Conservation (phyloP, 2,888 invertebrate genomes). For the Camponotus fellah region DNA sequence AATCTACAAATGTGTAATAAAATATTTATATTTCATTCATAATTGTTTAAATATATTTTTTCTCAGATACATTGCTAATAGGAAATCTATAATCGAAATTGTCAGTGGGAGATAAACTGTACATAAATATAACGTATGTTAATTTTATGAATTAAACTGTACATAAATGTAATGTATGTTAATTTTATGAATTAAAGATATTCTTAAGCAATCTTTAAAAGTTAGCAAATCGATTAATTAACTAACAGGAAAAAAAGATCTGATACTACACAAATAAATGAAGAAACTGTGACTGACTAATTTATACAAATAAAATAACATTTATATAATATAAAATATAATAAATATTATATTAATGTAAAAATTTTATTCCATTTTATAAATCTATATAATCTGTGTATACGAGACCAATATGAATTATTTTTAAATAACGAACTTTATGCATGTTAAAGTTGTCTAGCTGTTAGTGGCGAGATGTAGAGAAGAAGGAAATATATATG, state of each 20-base stretch:
- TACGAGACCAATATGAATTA: not conserved
- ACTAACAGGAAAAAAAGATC: not conserved
- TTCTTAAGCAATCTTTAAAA: not conserved
- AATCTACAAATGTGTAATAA: not conserved
- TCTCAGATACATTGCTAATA: not conserved
- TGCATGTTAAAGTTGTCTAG: not conserved
- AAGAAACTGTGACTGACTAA: not conserved
- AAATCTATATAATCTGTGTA: not conserved
- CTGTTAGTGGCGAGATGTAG: slow-evolving; percentile 25
- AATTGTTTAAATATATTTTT: not conserved
- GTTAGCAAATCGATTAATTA: not conserved
- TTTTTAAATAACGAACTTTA: slow-evolving; percentile 6
- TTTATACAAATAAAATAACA: slow-evolving; percentile 2
- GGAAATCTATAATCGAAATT: not conserved
- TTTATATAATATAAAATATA: slow-evolving; percentile 13
- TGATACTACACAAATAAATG: not conserved
- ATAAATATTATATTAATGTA: no score
- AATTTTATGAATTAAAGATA: not conserved
- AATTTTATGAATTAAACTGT: not conserved
- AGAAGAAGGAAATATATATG: not conserved
- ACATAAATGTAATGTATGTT: not conserved
- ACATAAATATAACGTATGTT: not conserved
- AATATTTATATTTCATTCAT: not conserved
- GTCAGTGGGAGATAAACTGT: not conserved
- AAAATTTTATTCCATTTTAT: slow-evolving; percentile 5